Conservation (phyloP, 2,113 vertebrate genomes). For the Platanista minor region DNA sequence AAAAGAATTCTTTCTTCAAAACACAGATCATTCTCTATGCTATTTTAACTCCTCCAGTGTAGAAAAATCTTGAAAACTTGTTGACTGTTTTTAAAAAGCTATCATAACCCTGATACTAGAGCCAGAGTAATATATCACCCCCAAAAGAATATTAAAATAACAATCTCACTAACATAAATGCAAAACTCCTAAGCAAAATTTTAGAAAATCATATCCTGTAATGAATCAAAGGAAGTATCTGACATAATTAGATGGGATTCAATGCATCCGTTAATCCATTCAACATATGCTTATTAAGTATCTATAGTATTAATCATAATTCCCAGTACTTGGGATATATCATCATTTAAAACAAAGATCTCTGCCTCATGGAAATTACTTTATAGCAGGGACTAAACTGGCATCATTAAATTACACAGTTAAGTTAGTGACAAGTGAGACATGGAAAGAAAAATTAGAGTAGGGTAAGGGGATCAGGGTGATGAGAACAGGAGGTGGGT, state of each 20-base stretch:
- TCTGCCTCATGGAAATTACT: background rate
- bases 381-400: background rate
- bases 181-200: background rate
- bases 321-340: background rate
- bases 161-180: background rate
- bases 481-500: background rate
- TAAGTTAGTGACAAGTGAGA: background rate
- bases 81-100: background rate
- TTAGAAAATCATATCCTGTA: background rate
- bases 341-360: background rate
- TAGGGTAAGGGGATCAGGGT: background rate
- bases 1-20: background rate
- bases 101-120: background rate
- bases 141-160: background rate
- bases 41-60: background rate
- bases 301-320: background rate
- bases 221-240: background rate
- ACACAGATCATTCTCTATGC: background rate
- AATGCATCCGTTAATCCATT: background rate
- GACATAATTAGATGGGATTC: background rate
- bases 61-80: background rate
- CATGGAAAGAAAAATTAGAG: background rate
- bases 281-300: background rate
- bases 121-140: background rate
- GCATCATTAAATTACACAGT: background rate